A percentile compares a stretch with the other conserved stretches of the same genome.
phyloP scores from a whole-genome alignment of 1,140 invertebrate genomes.

The Tetragonula clypearis region DNA sequence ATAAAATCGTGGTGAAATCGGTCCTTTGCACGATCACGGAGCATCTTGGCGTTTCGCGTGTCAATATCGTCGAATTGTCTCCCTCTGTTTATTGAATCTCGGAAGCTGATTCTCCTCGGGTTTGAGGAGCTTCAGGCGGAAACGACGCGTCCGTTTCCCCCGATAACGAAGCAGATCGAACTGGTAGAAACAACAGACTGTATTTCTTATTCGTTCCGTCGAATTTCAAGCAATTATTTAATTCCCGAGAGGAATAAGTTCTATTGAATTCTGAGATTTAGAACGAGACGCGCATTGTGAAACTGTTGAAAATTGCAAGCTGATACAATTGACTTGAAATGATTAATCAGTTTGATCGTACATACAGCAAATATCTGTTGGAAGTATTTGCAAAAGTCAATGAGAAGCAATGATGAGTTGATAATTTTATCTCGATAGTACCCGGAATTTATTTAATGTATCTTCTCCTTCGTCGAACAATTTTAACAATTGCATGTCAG shows the following conservation, averaged over 20 bases:
- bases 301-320: neutral
- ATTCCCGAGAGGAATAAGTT: neutral
- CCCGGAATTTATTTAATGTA: no score
- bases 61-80: neutral
- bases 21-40: neutral
- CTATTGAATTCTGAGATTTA: neutral
- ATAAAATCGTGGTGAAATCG: neutral
- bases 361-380: neutral
- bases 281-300: neutral
- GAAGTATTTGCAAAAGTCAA: neutral
- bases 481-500: no score
- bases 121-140: neutral
- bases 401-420: neutral
- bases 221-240: neutral
- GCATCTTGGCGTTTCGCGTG: neutral
- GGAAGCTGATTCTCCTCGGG: neutral
- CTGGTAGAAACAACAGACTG: neutral
- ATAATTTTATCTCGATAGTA: neutral
- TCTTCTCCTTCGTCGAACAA: no score
- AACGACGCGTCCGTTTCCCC: neutral
- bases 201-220: neutral
- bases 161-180: neutral
- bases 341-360: neutral
- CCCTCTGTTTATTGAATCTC: neutral
- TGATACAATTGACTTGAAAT: neutral